A percentile compares a stretch with the other conserved stretches of the same genome.
Evolutionary conservation across 2,113 vertebrate genomes (phyloP).

Genomic region (Laterallus jamaicensis): DNA sequence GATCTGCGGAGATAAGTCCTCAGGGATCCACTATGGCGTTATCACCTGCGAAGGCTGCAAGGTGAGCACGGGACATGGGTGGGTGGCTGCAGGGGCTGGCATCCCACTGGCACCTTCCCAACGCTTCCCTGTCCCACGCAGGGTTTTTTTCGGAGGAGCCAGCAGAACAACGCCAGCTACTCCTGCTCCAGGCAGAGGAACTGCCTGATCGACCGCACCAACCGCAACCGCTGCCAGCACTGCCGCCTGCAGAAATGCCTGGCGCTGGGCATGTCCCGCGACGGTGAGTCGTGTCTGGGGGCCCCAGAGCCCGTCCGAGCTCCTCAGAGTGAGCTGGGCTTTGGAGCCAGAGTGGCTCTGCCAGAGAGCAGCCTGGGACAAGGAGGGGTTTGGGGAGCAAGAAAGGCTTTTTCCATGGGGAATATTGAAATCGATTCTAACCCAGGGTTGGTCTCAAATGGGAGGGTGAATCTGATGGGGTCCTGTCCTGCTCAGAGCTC

Average conservation of each 20-base stretch:
- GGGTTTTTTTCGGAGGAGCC: constrained; percentile 91
- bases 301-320: not conserved
- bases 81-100: fast-evolving
- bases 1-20: constrained; percentile 94
- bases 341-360: not conserved
- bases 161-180: constrained; percentile 92
- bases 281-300: constrained; percentile 75
- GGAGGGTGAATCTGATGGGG: fast-evolving
- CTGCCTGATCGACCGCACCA: constrained; percentile 91
- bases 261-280: constrained; percentile 90
- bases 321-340: fast-evolving
- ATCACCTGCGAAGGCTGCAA: constrained; percentile 83
- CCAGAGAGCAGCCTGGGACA: fast-evolving
- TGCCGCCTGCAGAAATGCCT: constrained; percentile 93
- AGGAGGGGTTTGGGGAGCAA: not conserved
- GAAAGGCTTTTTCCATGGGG: not conserved
- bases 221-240: constrained; percentile 94
- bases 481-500: fast-evolving
- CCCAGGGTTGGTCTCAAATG: fast-evolving
- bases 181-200: constrained; percentile 92
- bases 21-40: constrained; percentile 92
- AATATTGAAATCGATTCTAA: not conserved
- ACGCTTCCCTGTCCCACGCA: not conserved
- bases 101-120: fast-evolving
- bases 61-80: constrained; percentile 18